Base-by-base conservation (phyloP, 2,888 invertebrate genomes). In the Nemotelus pantherinus region DNA sequence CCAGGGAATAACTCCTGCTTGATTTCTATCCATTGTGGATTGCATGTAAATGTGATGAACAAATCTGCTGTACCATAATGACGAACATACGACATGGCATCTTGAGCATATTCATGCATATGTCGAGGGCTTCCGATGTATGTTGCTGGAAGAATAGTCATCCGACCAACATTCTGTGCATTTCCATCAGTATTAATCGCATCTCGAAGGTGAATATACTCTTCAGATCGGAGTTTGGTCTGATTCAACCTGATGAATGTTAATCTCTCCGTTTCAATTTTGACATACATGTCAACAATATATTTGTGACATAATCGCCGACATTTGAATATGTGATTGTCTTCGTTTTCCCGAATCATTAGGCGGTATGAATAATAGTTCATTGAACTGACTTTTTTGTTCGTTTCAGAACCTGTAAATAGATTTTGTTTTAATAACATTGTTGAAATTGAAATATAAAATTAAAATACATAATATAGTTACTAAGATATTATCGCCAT, bases 221-320 rank as follows among this genome's bases (percentile, higher is more conserved):
- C 65, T 65, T 65, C 65, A 50, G 45, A 65, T 47, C 82, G 79
- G 74, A 85, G 77, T 74, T 83, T 82, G 10, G 55, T 41, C 44
- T 68, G 68, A 50, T 68, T 68, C 39, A 68, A 68, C 50, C 48
- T n/a, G 25, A 68, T 68, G 50, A 25, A 68, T 39, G 9, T 68
- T 7, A 68, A 50, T 48, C 68, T 7, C 43, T 68, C 50, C 6
- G 68, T 68, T 43, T 68, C 68, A 50, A 68, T 68, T 68, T 68
- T 68, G 2, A 68, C 68, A 72, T 72, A 58, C 60, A 55, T 70
- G 41, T 70, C 55, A 44, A 78, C 76, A 58, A 58, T 43, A 76
- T 76, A 76, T 60, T 68, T 58, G 41, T 78, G 76, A 63, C 63
- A 78, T 75, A 76, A 78, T 76, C 55, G 67, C 53, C 78, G 75